Percentiles rank a stretch among this genome's conserved stretches.
These are phyloP conservation scores for Phymatocera aterrima DNA, from an alignment of 2,888 invertebrate species.

Conservation along the genomic window DNA sequence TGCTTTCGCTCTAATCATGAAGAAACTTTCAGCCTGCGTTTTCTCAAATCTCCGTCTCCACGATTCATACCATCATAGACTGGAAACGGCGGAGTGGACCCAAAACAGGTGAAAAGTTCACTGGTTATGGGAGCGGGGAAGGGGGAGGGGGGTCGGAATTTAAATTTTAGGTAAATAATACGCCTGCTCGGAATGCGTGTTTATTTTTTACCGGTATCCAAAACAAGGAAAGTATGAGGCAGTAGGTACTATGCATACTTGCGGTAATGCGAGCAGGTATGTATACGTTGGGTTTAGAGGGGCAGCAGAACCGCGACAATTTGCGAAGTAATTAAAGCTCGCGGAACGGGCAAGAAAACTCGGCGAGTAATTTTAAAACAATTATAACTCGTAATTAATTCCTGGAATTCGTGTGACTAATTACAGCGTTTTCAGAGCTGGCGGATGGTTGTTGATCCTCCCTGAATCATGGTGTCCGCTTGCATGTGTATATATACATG, in stretches of 20 bases:
- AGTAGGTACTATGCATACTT: neutral
- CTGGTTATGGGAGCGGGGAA: no score
- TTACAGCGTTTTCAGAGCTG: neutral
- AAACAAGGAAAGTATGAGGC: neutral
- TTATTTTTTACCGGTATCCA: no score
- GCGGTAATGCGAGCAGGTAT: neutral
- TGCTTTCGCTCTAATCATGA: no score
- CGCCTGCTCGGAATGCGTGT: no score
- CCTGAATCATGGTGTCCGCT: neutral
- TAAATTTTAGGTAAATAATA: no score
- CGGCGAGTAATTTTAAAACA: conserved; percentile 44
- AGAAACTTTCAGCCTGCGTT: no score
- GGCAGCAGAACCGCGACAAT: neutral
- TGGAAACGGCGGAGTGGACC: no score
- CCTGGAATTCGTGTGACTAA: conserved; percentile 53
- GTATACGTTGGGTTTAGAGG: neutral
- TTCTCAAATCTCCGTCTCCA: no score
- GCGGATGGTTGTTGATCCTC: neutral
- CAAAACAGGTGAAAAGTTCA: no score
- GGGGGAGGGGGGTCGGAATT: no score
- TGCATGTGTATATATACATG: no score
- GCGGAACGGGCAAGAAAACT: conserved; percentile 17
- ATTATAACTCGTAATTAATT: conserved; percentile 63
- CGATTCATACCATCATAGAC: no score
- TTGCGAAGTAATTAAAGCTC: conserved; percentile 36